A percentile compares a stretch with the other conserved stretches of the same genome.
Evolutionary conservation across 2,113 vertebrate species (phyloP).

Genomic region (Stigmatopora nigra): DNA sequence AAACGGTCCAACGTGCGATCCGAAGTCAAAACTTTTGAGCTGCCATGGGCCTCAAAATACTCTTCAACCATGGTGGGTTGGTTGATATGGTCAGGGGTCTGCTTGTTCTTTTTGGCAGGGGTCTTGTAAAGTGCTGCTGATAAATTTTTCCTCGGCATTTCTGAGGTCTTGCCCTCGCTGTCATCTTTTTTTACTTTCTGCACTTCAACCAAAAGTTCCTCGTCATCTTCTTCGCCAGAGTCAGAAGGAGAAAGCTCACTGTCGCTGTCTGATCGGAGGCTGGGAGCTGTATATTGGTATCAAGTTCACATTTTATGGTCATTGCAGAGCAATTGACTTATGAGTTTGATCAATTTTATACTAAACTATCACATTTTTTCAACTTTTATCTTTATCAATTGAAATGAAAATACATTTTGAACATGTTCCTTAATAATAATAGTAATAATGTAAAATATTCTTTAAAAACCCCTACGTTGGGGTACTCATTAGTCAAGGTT

Average conservation of each 20-base stretch:
- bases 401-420: no score
- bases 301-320: not conserved
- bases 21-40: slow-evolving; percentile 89
- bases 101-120: slow-evolving; percentile 70
- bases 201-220: slow-evolving; percentile 35
- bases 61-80: slow-evolving; percentile 81
- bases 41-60: slow-evolving; percentile 96
- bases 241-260: slow-evolving; percentile 83
- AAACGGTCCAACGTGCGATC: slow-evolving; percentile 89
- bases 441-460: no score
- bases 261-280: slow-evolving; percentile 77
- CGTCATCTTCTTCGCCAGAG: slow-evolving; percentile 72
- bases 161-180: slow-evolving; percentile 44
- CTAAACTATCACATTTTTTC: no score
- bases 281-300: slow-evolving; percentile 59
- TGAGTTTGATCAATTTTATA: no score
- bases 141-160: slow-evolving; percentile 59
- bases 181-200: slow-evolving; percentile 61
- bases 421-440: no score
- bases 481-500: no score
- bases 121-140: slow-evolving; percentile 66
- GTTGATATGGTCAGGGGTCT: slow-evolving; percentile 38
- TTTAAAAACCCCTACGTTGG: no score
- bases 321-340: not conserved
- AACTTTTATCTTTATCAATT: no score